These are phyloP conservation scores for Pygoscelis antarcticus DNA, from an alignment of 2,113 vertebrate genomes.

Conservation along the genomic window DNA sequence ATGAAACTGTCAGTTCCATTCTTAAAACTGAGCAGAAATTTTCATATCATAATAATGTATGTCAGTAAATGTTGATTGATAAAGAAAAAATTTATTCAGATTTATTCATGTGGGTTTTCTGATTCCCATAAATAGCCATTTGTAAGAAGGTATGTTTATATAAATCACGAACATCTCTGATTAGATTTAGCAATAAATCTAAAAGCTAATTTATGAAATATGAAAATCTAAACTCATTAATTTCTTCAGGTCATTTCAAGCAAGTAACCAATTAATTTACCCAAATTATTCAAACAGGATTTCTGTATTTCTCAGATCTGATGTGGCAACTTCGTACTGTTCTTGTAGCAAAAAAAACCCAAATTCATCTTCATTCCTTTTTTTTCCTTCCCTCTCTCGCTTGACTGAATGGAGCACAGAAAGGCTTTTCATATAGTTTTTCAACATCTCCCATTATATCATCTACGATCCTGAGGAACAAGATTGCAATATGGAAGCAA, in stretches of 20 bases:
- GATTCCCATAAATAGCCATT: not conserved
- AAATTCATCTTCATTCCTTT: not conserved
- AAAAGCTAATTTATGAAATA: not conserved
- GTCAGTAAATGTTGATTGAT: not conserved
- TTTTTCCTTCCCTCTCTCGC: not conserved
- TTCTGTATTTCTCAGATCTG: not conserved
- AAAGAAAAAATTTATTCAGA: not conserved
- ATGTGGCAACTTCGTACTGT: not conserved
- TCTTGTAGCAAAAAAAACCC: fast-evolving
- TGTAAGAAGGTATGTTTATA: not conserved
- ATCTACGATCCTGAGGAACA: not conserved
- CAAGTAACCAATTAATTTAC: not conserved
- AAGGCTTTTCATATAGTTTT: not conserved
- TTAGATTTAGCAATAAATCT: not conserved
- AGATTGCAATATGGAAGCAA: not conserved
- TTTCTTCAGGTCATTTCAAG: not conserved
- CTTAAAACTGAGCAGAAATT: constrained; percentile 1
- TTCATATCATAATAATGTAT: not conserved
- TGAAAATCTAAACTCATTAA: not conserved
- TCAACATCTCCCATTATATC: not conserved
- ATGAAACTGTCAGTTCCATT: not conserved
- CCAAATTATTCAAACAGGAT: not conserved
- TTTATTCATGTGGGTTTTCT: not conserved
- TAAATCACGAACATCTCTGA: not conserved
- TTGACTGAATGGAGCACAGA: not conserved